Evolutionary conservation across 2,888 invertebrate species (phyloP), one percentile per base, ranked within the genome.

Genomic region (Xanthia togata): DNA sequence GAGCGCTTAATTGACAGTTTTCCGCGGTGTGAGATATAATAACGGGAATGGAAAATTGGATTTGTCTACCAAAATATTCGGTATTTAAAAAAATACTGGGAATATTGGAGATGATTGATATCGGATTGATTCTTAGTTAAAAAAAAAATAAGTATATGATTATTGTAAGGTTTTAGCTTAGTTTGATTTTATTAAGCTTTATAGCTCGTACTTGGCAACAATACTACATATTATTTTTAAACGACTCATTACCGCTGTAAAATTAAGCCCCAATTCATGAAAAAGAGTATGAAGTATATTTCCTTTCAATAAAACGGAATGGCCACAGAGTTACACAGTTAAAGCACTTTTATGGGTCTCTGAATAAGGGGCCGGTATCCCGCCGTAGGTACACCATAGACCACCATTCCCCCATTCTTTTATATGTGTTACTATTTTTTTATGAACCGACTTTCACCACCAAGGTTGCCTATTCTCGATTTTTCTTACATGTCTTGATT

Each of bases 271-370:
- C 31, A 8, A 31, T 60, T 20, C 26, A 55, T 72, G 44, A 64
- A 64, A 63, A 72, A 53, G 8, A 12, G 20, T 35, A 31, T 41
- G 38, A 79, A 69, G 57, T 26, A 82, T 44, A 82, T 63, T 69
- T 82, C 55, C 4, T 67, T 38, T 69, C 69, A 70, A 80, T 80
- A 70, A 70, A 80, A 80, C 12, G 47, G 38, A 78, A 78, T 57
- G 55, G 57, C 50, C 35, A 31, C 38, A 59, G 38, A 80, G 64
- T 65, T 41, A 79, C 79, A 63, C 57, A 80, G 70, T 70, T 70
- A 81, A 55, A 83, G 64, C 69, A 80, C 60, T 80, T 80, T 83
- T 80, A 80, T 80, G 79, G 78, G 70, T 9, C 23, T 64, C n/a
- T 55, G 68, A 62, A 44, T 55, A 20, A 83, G 69, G 79, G 78